Percentiles rank a stretch among this genome's conserved stretches.
Conservation (phyloP, 2,888 invertebrate genomes). For the Cerastis rubricosa region DNA sequence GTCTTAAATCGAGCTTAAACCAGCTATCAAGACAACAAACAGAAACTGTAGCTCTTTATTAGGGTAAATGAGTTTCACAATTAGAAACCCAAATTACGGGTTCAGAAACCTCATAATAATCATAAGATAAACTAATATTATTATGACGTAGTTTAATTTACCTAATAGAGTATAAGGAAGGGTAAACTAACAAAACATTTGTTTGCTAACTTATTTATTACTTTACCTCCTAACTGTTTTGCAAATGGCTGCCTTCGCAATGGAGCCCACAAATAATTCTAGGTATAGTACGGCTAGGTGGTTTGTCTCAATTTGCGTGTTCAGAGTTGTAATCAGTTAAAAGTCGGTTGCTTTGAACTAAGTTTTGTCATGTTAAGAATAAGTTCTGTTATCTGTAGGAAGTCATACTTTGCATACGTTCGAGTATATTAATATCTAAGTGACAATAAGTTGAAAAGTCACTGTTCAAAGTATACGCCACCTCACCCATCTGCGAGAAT, state of each 20-base stretch:
- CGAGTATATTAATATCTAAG: too few relatives aligned
- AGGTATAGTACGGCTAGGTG: not conserved
- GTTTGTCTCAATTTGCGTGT: slow-evolving; percentile 1
- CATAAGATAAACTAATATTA: not conserved
- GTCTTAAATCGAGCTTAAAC: too few relatives aligned
- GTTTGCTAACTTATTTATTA: slow-evolving; percentile 21
- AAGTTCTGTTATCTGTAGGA: slow-evolving; percentile 2
- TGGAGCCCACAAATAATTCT: not conserved
- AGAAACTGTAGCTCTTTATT: not conserved
- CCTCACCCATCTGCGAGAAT: not conserved
- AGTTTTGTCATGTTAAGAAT: not conserved
- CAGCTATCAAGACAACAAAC: not conserved
- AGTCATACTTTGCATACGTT: not conserved
- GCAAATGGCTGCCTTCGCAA: slow-evolving; percentile 17
- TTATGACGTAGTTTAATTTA: not conserved
- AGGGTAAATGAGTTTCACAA: not conserved
- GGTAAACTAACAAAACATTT: not conserved
- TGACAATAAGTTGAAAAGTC: not conserved
- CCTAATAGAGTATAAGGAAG: not conserved
- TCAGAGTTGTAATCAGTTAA: slow-evolving; percentile 18
- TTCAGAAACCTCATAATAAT: not conserved
- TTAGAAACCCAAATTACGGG: not conserved
- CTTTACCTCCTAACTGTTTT: slow-evolving; percentile 10
- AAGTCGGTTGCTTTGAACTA: slow-evolving; percentile 5
- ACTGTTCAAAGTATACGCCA: not conserved